Conservation (phyloP, 2,113 vertebrate genomes). For the Barbus barbus region DNA sequence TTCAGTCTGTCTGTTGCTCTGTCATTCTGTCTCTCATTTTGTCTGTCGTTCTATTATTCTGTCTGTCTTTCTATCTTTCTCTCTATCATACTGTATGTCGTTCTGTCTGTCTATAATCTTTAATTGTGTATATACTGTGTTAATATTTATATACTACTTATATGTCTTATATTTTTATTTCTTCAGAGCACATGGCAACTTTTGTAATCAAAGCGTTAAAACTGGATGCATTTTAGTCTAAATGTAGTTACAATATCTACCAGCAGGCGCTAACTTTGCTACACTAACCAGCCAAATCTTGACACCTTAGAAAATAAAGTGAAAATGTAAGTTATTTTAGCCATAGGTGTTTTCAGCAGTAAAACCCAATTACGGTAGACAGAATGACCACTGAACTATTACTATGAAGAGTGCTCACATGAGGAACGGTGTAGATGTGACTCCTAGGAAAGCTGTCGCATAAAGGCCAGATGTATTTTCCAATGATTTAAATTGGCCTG, state of each 20-base stretch:
- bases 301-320: not conserved
- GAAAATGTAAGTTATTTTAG: not conserved
- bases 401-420: not conserved
- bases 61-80: too few relatives aligned
- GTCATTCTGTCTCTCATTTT: too few relatives aligned
- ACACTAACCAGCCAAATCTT: not conserved
- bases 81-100: too few relatives aligned
- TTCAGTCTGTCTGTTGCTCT: not conserved
- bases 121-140: not conserved
- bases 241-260: not conserved
- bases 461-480: constrained; percentile 13
- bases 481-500: constrained; percentile 21
- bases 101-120: not conserved
- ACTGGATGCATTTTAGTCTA: not conserved
- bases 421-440: constrained; percentile 5
- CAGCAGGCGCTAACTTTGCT: not conserved
- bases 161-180: too few relatives aligned
- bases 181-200: not conserved
- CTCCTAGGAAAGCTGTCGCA: not conserved
- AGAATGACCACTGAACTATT: not conserved
- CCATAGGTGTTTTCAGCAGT: not conserved
- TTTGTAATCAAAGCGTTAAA: not conserved
- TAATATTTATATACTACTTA: not conserved
- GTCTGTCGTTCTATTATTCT: too few relatives aligned
- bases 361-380: not conserved